phyloP scores from a whole-genome alignment of 2,888 invertebrate genomes.

The Notocelia uddmanniana region DNA sequence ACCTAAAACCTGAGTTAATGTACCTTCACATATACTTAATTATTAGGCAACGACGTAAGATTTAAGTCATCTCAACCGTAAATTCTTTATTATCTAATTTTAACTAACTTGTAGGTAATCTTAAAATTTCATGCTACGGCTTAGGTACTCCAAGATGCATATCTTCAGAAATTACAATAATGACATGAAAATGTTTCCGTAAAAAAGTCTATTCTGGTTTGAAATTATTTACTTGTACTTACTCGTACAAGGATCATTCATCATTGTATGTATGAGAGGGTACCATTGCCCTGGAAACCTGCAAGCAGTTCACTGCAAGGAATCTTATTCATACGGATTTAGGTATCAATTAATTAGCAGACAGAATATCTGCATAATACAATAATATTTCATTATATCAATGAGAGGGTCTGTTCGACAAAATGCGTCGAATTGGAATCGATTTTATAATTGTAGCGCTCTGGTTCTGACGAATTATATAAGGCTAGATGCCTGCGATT shows the following conservation, averaged over 20 bases:
- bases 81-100: not conserved
- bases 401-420: not conserved
- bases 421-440: not conserved
- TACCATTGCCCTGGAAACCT: not conserved
- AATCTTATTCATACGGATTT: not conserved
- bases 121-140: no score
- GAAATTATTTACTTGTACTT: no score
- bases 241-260: no score
- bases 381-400: constrained; percentile 21
- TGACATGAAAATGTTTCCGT: no score
- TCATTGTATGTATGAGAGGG: not conserved
- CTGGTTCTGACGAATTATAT: not conserved
- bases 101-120: not conserved
- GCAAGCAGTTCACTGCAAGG: not conserved
- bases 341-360: constrained; percentile 12
- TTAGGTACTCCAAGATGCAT: no score
- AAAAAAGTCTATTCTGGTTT: no score
- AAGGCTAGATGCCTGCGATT: not conserved
- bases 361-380: constrained; percentile 17
- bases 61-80: constrained; percentile 9
- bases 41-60: not conserved
- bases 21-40: constrained; percentile 1
- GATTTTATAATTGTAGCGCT: not conserved
- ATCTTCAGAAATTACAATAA: no score
- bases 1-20: not conserved